Percentiles rank a stretch among this genome's conserved stretches.
Evolutionary conservation across 1,140 invertebrate species (phyloP).

Genomic region (Bombus soroeensis): DNA sequence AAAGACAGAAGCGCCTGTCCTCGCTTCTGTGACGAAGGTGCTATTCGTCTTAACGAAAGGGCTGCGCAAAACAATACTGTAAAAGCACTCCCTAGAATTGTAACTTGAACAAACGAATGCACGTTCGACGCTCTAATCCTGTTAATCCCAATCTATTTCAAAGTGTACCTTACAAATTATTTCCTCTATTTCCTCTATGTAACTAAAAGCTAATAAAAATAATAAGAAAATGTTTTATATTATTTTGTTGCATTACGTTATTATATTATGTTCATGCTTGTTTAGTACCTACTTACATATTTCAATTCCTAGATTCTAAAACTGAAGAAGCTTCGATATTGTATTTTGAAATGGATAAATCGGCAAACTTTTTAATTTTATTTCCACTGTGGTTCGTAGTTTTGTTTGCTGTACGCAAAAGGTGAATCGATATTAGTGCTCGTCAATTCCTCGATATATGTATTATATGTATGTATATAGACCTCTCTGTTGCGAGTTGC

Average conservation of each 20-base stretch:
- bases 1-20: slow-evolving; percentile 33
- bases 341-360: background rate
- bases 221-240: slow-evolving; percentile 24
- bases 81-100: slow-evolving; percentile 26
- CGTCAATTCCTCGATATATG: slow-evolving; percentile 32
- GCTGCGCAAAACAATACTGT: slow-evolving; percentile 39
- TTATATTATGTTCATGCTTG: background rate
- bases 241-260: background rate
- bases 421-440: slow-evolving; percentile 13
- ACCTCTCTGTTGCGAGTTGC: slow-evolving; percentile 41
- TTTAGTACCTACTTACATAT: background rate
- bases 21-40: background rate
- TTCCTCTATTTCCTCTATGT: background rate
- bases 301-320: background rate
- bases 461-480: background rate
- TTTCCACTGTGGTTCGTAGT: background rate
- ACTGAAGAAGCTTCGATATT: background rate
- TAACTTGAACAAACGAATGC: slow-evolving; percentile 24
- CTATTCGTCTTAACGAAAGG: slow-evolving; percentile 36
- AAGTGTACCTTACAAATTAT: background rate
- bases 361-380: background rate
- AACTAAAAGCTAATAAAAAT: background rate
- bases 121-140: slow-evolving; percentile 24
- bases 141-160: background rate
- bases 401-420: background rate